Evolutionary conservation across 2,797 vertebrate species (phyloP).

Genomic region (Enteromius anoplus): DNA sequence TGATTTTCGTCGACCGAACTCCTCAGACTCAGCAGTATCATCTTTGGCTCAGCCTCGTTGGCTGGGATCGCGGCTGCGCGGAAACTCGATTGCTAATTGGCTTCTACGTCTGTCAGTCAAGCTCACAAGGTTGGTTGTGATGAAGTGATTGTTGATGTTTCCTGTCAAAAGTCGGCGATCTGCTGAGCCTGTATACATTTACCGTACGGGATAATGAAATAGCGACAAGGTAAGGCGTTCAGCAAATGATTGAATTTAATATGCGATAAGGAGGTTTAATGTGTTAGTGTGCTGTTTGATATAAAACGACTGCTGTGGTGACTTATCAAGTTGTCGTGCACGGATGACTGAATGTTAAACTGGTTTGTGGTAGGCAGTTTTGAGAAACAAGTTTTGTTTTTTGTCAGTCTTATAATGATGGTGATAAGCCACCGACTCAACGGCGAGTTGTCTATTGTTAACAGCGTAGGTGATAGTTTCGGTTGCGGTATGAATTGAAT

Average conservation of each 20-base stretch:
- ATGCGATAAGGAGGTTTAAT: neutral
- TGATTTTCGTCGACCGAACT: neutral
- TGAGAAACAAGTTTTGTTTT: neutral
- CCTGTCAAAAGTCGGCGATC: conserved; percentile 71
- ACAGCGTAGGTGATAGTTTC: neutral
- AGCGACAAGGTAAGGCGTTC: conserved; percentile 31
- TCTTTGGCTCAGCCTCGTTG: conserved; percentile 6
- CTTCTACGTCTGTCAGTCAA: conserved; percentile 43
- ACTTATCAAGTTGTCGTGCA: neutral
- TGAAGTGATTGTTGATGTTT: conserved; percentile 61
- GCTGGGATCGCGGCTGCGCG: neutral
- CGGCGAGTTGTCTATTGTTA: neutral
- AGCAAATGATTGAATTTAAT: neutral
- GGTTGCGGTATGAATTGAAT: neutral
- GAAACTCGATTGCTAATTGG: conserved; percentile 65
- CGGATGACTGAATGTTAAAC: neutral
- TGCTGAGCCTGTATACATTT: neutral
- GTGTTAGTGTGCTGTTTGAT: neutral
- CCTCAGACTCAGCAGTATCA: too few species aligned
- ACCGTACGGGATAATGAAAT: neutral
- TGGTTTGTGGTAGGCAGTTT: neutral
- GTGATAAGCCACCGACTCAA: neutral
- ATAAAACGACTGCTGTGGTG: neutral
- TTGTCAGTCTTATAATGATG: neutral
- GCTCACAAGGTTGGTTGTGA: conserved; percentile 65